A percentile compares a stretch with the other conserved stretches of the same genome.
Conservation (phyloP, 2,888 invertebrate species). For the Unio pictorum region DNA sequence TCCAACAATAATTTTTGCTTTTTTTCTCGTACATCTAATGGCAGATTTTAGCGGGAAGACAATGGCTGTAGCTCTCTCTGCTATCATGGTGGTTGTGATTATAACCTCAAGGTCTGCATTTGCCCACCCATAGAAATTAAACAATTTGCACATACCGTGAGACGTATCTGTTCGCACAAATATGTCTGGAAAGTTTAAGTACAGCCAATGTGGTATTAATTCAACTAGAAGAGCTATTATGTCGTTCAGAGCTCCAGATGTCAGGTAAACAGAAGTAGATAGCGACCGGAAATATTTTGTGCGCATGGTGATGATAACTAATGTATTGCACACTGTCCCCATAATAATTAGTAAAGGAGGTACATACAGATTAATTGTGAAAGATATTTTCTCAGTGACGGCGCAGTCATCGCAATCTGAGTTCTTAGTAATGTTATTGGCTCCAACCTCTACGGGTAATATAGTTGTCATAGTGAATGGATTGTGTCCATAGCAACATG, state of each 20-base stretch:
- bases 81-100: slow-evolving; percentile 52
- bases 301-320: slow-evolving; percentile 54
- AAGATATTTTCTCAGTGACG: too few relatives aligned
- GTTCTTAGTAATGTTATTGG: too few relatives aligned
- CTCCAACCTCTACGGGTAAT: too few relatives aligned
- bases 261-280: slow-evolving; percentile 55
- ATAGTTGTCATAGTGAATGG: too few relatives aligned
- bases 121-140: slow-evolving; percentile 57
- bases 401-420: too few relatives aligned
- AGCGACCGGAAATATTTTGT: slow-evolving; percentile 49
- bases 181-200: slow-evolving; percentile 46
- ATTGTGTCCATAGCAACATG: too few relatives aligned
- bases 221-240: slow-evolving; percentile 40
- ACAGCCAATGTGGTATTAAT: slow-evolving; percentile 53
- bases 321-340: slow-evolving; percentile 47
- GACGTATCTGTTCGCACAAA: slow-evolving; percentile 32
- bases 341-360: slow-evolving; percentile 49
- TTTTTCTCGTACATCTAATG: slow-evolving; percentile 34
- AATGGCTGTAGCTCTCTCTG: slow-evolving; percentile 53
- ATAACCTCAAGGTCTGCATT: slow-evolving; percentile 53
- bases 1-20: slow-evolving; percentile 38
- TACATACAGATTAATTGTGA: slow-evolving; percentile 36
- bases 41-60: slow-evolving; percentile 44
- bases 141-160: slow-evolving; percentile 53
- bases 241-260: slow-evolving; percentile 49